A percentile compares a stretch with the other conserved stretches of the same genome.
Evolutionary conservation across 1,140 invertebrate genomes (phyloP).

Genomic region (Pseudomyrmex dendroicus): DNA sequence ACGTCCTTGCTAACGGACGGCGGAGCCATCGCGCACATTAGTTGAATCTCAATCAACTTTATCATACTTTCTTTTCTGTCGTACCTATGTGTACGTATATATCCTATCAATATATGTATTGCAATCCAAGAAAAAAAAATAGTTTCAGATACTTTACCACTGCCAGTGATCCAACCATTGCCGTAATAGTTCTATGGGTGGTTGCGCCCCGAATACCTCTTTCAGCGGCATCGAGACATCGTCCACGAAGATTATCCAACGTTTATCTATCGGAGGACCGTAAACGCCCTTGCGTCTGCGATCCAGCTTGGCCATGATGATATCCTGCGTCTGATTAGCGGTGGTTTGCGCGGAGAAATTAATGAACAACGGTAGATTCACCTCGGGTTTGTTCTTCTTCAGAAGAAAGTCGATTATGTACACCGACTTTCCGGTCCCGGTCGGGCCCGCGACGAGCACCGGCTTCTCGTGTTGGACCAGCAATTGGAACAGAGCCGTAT

Average conservation of each 20-base stretch:
- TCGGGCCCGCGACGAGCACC: slow-evolving; percentile 94
- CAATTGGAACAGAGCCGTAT: slow-evolving; percentile 91
- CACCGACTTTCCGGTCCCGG: slow-evolving; percentile 96
- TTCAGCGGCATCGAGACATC: slow-evolving; percentile 97
- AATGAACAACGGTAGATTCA: slow-evolving; percentile 94
- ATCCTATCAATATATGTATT: background rate
- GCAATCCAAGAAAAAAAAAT: background rate
- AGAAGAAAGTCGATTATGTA: slow-evolving; percentile 94
- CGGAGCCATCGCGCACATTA: slow-evolving; percentile 95
- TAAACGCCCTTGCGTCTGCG: slow-evolving; percentile 97
- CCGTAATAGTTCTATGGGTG: slow-evolving; percentile 95
- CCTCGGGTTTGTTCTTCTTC: slow-evolving; percentile 91
- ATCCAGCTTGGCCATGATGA: slow-evolving; percentile 97
- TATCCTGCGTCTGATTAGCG: slow-evolving; percentile 97
- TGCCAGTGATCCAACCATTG: slow-evolving; percentile 96
- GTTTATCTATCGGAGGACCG: slow-evolving; percentile 95
- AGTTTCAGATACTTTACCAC: slow-evolving; percentile 86
- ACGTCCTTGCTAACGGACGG: slow-evolving; percentile 93
- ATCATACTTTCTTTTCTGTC: slow-evolving; percentile 95
- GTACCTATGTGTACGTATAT: slow-evolving; percentile 88
- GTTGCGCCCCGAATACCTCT: slow-evolving; percentile 95
- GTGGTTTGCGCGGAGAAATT: slow-evolving; percentile 98
- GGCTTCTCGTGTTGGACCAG: slow-evolving; percentile 93
- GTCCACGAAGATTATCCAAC: slow-evolving; percentile 96
- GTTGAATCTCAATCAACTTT: slow-evolving; percentile 94